Base-by-base conservation (phyloP, 2,888 invertebrate species). In the Euzophera pinguis region DNA sequence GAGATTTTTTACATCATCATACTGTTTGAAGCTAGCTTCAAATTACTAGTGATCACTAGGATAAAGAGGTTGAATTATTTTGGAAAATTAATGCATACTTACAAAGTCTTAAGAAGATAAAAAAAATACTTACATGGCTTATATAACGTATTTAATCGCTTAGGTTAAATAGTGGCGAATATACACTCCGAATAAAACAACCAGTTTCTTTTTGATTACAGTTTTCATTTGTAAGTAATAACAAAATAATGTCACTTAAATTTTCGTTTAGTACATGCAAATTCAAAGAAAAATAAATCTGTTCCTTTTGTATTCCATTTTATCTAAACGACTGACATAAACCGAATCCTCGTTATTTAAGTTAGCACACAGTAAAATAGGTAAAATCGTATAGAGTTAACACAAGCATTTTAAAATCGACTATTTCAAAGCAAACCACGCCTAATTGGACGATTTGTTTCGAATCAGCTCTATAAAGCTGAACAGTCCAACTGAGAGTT, bases 361-460 rank as follows among this genome's bases (percentile, higher is more conserved):
- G 29, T 13, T 9, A 45, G 29, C 29, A 32, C 45, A 13, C 10
- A 3, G 22, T 45, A 8, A 45, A 45, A n/a, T 45, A 45, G 32
- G 32, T 14, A 32, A 45, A 45, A 45, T 45, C 5, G 6, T 45
- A 39, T 16, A 45, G 45, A 3, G 45, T 32, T 45, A 45, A 38
- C 48, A 48, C 39, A 49, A 49, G 39, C 49, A 39, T 49, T 39
- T 49, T 39, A 49, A 49, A 49, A 39, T 32, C 29, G 14, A 6
- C n/a, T 22, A 39, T 49, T 49, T 13, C 27, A 9, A 49, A 49
- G 29, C 29, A 22, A 49, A 49, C 49, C 38, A 29, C 49, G 27
- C 14, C 27, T 49, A 49, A 49, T 49, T 49, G 39, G 39, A 39
- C 39, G 27, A 49, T 48, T 48, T 48, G 48, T 48, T 27, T 48